These are phyloP conservation scores for Drosophila putrida DNA, from an alignment of 2,888 invertebrate genomes.

Conservation along the genomic window DNA sequence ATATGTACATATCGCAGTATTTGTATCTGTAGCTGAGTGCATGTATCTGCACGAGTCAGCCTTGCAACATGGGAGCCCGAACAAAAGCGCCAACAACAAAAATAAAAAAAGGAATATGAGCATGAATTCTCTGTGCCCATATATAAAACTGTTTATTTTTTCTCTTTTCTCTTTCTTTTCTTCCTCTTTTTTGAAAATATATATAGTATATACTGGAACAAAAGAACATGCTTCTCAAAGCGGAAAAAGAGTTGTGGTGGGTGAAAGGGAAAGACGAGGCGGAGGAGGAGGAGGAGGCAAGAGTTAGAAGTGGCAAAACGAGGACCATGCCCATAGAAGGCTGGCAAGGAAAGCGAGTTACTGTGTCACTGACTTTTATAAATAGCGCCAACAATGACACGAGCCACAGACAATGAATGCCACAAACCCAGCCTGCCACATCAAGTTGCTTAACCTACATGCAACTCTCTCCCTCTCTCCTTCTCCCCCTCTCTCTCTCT, in stretches of 20 bases:
- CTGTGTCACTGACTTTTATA: conserved; percentile 80
- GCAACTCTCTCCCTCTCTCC: neutral
- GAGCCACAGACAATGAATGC: conserved; percentile 59
- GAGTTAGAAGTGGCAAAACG: conserved; percentile 68
- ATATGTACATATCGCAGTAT: conserved; percentile 64
- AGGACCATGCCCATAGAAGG: conserved; percentile 30
- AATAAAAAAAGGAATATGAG: conserved; percentile 65
- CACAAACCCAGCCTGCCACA: conserved; percentile 43
- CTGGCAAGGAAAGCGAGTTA: conserved; percentile 66
- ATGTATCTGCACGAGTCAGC: conserved; percentile 63
- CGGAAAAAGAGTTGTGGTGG: conserved; percentile 73
- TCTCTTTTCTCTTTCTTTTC: conserved; percentile 10
- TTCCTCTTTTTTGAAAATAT: conserved; percentile 18
- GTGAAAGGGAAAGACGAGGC: neutral
- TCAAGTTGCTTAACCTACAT: conserved; percentile 33
- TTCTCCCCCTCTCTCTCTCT: neutral
- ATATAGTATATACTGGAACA: conserved; percentile 57
- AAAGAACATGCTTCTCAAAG: conserved; percentile 78
- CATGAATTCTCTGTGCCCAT: conserved; percentile 64
- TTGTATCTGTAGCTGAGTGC: conserved; percentile 52
- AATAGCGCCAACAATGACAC: conserved; percentile 75
- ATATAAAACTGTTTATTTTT: conserved; percentile 55
- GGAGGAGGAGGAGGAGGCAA: conserved; percentile 5
- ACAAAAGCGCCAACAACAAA: conserved; percentile 68
- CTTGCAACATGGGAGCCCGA: conserved; percentile 45